Evolutionary conservation across 1,140 invertebrate species (phyloP).

Genomic region (Ephestia elutella): DNA sequence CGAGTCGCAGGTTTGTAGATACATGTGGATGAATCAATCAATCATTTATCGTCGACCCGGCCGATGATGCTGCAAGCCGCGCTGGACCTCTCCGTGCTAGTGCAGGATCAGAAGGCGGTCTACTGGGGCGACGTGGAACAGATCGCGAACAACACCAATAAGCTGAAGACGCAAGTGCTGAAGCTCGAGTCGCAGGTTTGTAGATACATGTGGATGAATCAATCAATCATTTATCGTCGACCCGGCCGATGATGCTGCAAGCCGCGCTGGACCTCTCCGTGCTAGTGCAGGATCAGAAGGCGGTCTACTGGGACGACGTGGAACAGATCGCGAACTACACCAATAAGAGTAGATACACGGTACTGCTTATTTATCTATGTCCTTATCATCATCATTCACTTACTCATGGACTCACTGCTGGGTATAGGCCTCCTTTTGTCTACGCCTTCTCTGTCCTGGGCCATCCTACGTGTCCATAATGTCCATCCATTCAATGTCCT

Average conservation of each 20-base stretch:
- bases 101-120: slow-evolving; percentile 91
- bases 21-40: too few relatives aligned
- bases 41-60: slow-evolving; percentile 92
- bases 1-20: slow-evolving; percentile 54
- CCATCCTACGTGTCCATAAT: too few relatives aligned
- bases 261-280: slow-evolving; percentile 92
- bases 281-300: slow-evolving; percentile 91
- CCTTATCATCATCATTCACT: too few relatives aligned
- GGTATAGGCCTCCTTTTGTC: too few relatives aligned
- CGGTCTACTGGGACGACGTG: slow-evolving; percentile 94
- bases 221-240: slow-evolving; percentile 83
- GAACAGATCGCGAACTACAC: slow-evolving; percentile 91
- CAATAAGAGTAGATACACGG: slow-evolving; percentile 85
- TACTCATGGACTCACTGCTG: too few relatives aligned
- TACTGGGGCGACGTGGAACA: slow-evolving; percentile 93
- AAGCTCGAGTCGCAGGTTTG: slow-evolving; percentile 62
- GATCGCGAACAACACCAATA: slow-evolving; percentile 89
- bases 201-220: neutral
- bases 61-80: slow-evolving; percentile 97
- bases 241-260: slow-evolving; percentile 96
- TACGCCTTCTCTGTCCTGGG: too few relatives aligned
- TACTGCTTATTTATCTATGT: too few relatives aligned
- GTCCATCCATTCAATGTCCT: too few relatives aligned
- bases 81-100: slow-evolving; percentile 89
- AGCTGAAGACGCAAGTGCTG: slow-evolving; percentile 84